Percentiles rank a stretch among this genome's conserved stretches.
These are phyloP conservation scores for Axis porcinus DNA, from an alignment of 2,113 vertebrate genomes.

Conservation along the genomic window DNA sequence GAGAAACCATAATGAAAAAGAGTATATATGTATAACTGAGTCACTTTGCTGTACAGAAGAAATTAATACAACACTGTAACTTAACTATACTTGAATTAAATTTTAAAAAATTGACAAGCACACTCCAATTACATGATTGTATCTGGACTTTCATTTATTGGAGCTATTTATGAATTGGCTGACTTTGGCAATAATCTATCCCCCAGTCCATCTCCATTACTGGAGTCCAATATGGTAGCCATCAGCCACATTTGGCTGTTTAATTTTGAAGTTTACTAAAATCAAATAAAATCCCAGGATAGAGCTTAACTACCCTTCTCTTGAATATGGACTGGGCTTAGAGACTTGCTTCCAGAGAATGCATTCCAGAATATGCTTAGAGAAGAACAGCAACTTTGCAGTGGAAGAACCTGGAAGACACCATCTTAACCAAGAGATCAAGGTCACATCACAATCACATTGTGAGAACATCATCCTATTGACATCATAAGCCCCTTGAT, in stretches of 20 bases:
- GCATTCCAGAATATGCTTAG: neutral
- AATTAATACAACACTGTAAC: neutral
- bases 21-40: neutral
- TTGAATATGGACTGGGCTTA: neutral
- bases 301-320: neutral
- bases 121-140: rapidly evolving
- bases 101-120: neutral
- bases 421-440: too few relatives aligned
- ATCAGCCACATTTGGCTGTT: neutral
- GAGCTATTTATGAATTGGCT: neutral
- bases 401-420: too few relatives aligned
- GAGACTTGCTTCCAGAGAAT: neutral
- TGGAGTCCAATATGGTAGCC: neutral
- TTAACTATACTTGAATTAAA: neutral
- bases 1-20: neutral
- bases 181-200: neutral
- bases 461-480: neutral
- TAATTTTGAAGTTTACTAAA: neutral
- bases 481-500: neutral
- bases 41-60: neutral
- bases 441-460: neutral
- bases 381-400: neutral
- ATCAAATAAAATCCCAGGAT: neutral
- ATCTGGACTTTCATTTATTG: neutral
- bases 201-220: neutral